Evolutionary conservation across 2,797 vertebrate genomes (phyloP).

Genomic region (Brachymystax lenok): DNA sequence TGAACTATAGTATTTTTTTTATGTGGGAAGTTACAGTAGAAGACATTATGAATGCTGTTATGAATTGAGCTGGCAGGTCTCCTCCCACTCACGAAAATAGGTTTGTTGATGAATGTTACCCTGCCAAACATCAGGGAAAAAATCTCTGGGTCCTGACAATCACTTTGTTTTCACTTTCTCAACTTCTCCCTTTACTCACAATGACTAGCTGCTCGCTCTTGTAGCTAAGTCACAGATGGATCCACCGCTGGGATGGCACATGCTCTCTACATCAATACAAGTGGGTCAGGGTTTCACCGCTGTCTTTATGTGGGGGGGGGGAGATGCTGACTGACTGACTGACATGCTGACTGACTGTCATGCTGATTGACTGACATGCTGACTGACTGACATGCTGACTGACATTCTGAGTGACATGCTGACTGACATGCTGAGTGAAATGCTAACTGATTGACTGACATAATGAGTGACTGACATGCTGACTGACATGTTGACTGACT

Average conservation of each 20-base stretch:
- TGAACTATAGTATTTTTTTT: too few species aligned
- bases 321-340: constrained; percentile 21
- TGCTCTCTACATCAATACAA: constrained; percentile 46
- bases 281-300: constrained; percentile 52
- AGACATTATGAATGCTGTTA: background rate
- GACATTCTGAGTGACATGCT: too few species aligned
- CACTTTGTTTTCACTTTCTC: constrained; percentile 50
- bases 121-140: constrained; percentile 45
- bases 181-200: background rate
- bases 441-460: too few species aligned
- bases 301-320: constrained; percentile 15
- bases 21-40: background rate
- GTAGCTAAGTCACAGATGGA: constrained; percentile 49
- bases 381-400: too few species aligned
- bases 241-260: constrained; percentile 38
- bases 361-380: too few species aligned
- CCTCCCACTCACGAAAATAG: constrained; percentile 49
- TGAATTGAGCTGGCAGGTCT: constrained; percentile 10
- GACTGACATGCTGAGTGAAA: too few species aligned
- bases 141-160: constrained; percentile 64
- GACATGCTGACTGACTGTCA: too few species aligned
- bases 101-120: constrained; percentile 57
- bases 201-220: constrained; percentile 11
- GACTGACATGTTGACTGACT: too few species aligned
- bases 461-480: too few species aligned